These are phyloP conservation scores for Drosophila meridionalis DNA, from an alignment of 2,888 invertebrate genomes.

Conservation along the genomic window DNA sequence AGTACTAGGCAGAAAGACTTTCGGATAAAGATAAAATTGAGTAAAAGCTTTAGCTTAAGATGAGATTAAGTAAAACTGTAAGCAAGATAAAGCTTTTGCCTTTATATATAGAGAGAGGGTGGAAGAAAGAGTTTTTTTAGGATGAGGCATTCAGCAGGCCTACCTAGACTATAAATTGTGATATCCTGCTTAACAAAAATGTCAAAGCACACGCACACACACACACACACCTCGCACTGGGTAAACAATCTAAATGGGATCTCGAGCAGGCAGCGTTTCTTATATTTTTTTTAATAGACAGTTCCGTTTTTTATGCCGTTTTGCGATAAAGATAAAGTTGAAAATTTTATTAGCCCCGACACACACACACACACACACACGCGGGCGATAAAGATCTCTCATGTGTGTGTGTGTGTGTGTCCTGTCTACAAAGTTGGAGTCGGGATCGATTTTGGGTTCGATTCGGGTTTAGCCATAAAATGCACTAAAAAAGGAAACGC, in stretches of 20 bases:
- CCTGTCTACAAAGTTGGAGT: slow-evolving; percentile 28
- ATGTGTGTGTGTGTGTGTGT: slow-evolving; percentile 16
- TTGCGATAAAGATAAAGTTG: slow-evolving; percentile 70
- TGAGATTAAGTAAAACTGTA: too few relatives aligned
- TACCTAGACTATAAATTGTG: background rate
- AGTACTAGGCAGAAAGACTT: too few relatives aligned
- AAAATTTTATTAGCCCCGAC: slow-evolving; percentile 62
- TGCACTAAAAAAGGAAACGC: slow-evolving; percentile 50
- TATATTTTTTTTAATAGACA: slow-evolving; percentile 62
- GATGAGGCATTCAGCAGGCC: background rate
- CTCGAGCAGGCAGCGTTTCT: slow-evolving; percentile 33
- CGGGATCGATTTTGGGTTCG: slow-evolving; percentile 13
- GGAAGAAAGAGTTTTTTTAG: background rate
- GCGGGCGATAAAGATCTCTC: slow-evolving; percentile 57
- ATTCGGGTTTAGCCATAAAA: slow-evolving; percentile 45
- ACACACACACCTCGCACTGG: background rate
- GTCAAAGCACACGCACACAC: slow-evolving; percentile 3
- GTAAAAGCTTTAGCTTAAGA: too few relatives aligned
- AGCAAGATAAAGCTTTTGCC: too few relatives aligned
- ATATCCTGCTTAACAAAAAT: background rate
- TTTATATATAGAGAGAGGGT: background rate
- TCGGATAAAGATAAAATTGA: too few relatives aligned
- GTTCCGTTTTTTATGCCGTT: slow-evolving; percentile 72
- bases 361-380: slow-evolving; percentile 58
- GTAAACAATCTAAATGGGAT: slow-evolving; percentile 42